A percentile compares a stretch with the other conserved stretches of the same genome.
phyloP scores from a whole-genome alignment of 2,797 vertebrate genomes.

The Buphagus erythrorhynchus region DNA sequence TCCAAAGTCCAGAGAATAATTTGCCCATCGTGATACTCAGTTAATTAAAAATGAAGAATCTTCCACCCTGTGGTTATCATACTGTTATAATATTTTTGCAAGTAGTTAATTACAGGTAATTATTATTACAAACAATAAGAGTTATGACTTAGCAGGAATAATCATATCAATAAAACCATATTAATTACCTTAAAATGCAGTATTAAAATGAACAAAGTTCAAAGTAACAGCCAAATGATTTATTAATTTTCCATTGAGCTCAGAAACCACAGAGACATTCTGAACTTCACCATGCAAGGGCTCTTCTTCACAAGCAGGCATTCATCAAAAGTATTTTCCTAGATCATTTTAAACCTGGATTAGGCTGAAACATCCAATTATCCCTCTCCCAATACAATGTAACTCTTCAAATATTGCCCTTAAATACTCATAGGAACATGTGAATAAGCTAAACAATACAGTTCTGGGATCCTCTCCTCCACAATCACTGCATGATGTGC shows the following conservation, averaged over 20 bases:
- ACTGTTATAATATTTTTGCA: background rate
- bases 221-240: background rate
- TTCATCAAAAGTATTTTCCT: background rate
- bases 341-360: background rate
- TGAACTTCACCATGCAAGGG: background rate
- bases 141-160: background rate
- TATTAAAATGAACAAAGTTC: background rate
- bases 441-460: background rate
- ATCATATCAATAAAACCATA: background rate
- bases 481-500: background rate
- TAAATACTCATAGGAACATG: fast-evolving
- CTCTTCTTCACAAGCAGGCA: background rate
- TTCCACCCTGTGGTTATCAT: background rate
- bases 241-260: background rate
- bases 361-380: background rate
- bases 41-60: background rate
- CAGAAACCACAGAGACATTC: background rate
- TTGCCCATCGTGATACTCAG: background rate
- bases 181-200: background rate
- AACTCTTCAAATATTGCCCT: background rate
- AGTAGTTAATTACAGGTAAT: background rate
- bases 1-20: background rate
- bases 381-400: background rate
- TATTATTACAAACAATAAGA: background rate
- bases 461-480: background rate